These are phyloP conservation scores for Anolis carolinensis DNA, from an alignment of 2,113 vertebrate genomes.

Conservation along the genomic window DNA sequence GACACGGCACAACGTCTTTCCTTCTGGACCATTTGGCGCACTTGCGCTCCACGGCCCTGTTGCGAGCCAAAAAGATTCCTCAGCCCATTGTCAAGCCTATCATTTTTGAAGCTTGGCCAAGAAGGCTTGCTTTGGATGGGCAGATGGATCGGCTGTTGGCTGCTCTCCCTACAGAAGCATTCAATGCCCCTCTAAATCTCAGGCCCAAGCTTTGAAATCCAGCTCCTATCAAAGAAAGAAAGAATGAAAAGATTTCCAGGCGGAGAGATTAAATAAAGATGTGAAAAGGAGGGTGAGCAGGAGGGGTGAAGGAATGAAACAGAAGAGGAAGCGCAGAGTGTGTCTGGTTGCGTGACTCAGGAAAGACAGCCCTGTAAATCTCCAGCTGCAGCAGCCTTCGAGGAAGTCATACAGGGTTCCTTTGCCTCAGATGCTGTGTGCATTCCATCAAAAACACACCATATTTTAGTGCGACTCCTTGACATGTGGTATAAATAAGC, in stretches of 20 bases:
- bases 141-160: not conserved
- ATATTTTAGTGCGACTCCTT: not conserved
- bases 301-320: not conserved
- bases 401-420: not conserved
- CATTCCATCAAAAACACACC: not conserved
- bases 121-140: not conserved
- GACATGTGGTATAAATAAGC: not conserved
- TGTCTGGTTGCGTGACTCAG: not conserved
- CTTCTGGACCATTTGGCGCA: not conserved
- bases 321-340: not conserved
- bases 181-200: not conserved
- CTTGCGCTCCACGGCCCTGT: not conserved
- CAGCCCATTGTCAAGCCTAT: not conserved
- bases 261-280: slow-evolving; percentile 10
- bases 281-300: not conserved
- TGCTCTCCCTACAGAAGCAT: not conserved
- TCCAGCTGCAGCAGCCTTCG: not conserved
- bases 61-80: not conserved
- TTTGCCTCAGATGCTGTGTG: not conserved
- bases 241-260: not conserved
- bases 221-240: not conserved
- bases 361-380: not conserved
- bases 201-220: not conserved
- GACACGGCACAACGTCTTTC: not conserved
- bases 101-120: slow-evolving; percentile 11